Evolutionary conservation across 2,888 invertebrate genomes (phyloP), one percentile per base, ranked within the genome.

Genomic region (Phoenoteleia sp.): DNA sequence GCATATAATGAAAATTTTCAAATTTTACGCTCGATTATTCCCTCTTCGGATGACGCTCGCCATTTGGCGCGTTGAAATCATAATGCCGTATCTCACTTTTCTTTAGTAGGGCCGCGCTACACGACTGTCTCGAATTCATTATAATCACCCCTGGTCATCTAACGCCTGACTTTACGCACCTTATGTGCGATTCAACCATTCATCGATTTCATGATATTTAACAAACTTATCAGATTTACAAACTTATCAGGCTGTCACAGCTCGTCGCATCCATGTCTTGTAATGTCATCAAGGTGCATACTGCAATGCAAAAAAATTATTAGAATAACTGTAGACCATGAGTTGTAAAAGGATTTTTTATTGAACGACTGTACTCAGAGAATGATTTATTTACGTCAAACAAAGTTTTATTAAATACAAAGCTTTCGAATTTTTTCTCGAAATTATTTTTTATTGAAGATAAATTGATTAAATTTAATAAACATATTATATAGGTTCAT

Each of bases 11-110:
- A 92, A 92, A 91, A 90, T 91, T 93, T 93, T 92, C 90, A 93
- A 93, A 93, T 93, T 93, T 93, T 90, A 93, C 93, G 93, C 93
- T 92, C 93, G 93, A 93, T 93, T 93, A 92, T 93, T 87, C 90
- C 84, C 83, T 67, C 60, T 69, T 75, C 29, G 60, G 69, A 39
- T 58, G 52, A 27, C 86, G 83, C 85, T 87, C 71, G 90, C 91
- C 93, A 93, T 93, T 93, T 93, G 93, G 92, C 90, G 84, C 90
- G 90, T 91, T 90, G 90, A 91, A 92, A 91, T 91, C 87, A 91
- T 92, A 91, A 91, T 90, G 86, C 88, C 87, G 87, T 86, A 87
- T 89, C 88, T 88, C 77, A 25, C 66, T 69, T 62, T 69, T 74
- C 74, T 79, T 67, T 29, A 29, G 19, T 56, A 72, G 85, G 83